Conservation (phyloP, 2,113 vertebrate species). For the Corythaeola cristata region DNA sequence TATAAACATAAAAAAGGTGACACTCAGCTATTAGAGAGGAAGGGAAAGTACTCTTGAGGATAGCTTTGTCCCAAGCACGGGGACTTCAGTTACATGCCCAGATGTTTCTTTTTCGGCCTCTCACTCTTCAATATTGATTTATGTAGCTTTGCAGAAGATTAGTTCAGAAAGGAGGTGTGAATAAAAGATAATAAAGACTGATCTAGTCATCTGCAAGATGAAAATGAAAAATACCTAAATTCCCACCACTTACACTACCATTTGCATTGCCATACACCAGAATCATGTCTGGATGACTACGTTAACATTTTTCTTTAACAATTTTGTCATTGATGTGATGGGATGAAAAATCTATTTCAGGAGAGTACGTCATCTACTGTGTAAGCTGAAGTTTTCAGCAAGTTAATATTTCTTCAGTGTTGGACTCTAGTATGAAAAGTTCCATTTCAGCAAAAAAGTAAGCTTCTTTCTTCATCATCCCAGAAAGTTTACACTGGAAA, state of each 20-base stretch:
- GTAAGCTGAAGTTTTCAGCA: not conserved
- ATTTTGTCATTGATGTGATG: not conserved
- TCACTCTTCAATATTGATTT: not conserved
- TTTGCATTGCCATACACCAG: not conserved
- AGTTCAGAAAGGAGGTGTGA: not conserved
- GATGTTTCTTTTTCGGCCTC: not conserved
- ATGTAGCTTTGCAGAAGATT: not conserved
- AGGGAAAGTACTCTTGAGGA: not conserved
- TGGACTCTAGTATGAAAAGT: not conserved
- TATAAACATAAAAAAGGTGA: not conserved
- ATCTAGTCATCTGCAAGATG: not conserved
- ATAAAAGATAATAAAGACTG: not conserved
- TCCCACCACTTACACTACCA: not conserved
- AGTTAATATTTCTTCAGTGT: not conserved
- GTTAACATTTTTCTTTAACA: not conserved
- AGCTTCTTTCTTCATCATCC: not conserved
- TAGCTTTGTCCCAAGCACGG: not conserved
- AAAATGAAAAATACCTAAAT: not conserved
- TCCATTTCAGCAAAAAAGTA: not conserved
- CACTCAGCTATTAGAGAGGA: not conserved
- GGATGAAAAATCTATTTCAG: not conserved
- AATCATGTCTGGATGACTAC: not conserved
- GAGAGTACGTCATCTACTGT: not conserved
- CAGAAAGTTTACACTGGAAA: not conserved
- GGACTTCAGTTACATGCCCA: not conserved